These are phyloP conservation scores for Oreortyx pictus DNA, from an alignment of 2,797 vertebrate species.

Conservation along the genomic window DNA sequence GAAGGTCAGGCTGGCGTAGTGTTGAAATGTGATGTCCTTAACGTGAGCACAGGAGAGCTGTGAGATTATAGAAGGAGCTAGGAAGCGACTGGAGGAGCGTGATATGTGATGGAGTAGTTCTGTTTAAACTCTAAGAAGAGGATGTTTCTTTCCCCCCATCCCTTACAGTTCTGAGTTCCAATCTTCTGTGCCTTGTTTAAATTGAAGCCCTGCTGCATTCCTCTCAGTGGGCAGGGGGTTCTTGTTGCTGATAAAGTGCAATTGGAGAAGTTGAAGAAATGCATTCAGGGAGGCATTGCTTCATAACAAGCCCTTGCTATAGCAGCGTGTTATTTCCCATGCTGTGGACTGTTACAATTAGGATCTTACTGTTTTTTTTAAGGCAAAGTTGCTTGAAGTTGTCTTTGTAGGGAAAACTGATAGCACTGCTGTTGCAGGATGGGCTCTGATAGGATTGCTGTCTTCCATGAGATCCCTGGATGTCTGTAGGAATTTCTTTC, in stretches of 20 bases:
- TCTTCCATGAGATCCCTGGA: not conserved
- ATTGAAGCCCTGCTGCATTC: not conserved
- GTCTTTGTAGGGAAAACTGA: not conserved
- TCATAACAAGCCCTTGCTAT: not conserved
- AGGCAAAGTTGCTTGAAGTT: not conserved
- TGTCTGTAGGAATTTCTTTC: not conserved
- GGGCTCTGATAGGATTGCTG: not conserved
- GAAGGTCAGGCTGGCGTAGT: not conserved
- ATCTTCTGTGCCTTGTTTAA: not conserved
- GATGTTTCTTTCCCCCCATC: not conserved
- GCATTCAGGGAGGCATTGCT: not conserved
- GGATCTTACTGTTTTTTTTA: not conserved
- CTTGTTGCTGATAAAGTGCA: not conserved
- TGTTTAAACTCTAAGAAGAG: not conserved
- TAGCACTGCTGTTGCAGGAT: not conserved
- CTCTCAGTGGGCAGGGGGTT: not conserved
- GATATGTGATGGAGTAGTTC: rapidly evolving
- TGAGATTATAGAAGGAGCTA: not conserved
- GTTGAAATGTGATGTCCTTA: not conserved
- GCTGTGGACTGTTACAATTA: not conserved
- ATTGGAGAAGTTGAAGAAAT: not conserved
- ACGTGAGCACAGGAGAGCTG: not conserved
- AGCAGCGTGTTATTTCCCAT: not conserved
- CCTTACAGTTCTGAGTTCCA: not conserved
- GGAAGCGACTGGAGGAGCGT: not conserved